Evolutionary conservation across 2,797 vertebrate species (phyloP), one percentile per base, ranked within the genome.

Genomic region (Coregonus suidteri): DNA sequence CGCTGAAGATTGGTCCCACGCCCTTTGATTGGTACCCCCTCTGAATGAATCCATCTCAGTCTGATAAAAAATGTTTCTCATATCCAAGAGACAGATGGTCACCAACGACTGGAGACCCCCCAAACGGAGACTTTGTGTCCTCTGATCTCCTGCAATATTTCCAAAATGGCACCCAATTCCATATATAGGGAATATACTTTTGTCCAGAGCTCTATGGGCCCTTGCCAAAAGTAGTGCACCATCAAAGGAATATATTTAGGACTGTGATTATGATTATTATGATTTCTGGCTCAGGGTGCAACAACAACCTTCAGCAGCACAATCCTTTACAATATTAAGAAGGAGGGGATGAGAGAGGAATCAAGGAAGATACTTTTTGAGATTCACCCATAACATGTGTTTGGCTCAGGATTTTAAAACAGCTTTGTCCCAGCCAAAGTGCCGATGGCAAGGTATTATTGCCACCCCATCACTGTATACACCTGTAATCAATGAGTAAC

Each of bases 361-460:
- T 11, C 52, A 53, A 11, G 14, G 35, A 37, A 37, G 35, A 37
- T 37, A 6, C 5, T 37, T 35, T 35, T 37, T 25, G 4, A 37
- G 35, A 37, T 37, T 37, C 5, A 4, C 35, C 35, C 5, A 37
- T 37, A 37, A 37, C 1, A 4, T 5, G 6, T 9, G 9, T 66
- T 30, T 15, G 14, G 64, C 30, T 62, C 16, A n/a, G 64, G 18
- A 18, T 11, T 51, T n/a, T 25, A 79, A 78, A 67, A 52, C 54
- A 4, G 65, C 18, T 78, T 67, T 72, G 71, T 83, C 70, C 66
- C 70, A 72, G 65, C 35, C 70, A 59, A 59, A 7, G 56, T 1
- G 53, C 53, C 68, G 25, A n/a, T 18, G 30, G 20, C 52, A 52
- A 78, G 74, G 70, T 83, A 77, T 78, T 72, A 11, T 31, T 37